Evolutionary conservation across 2,888 invertebrate species (phyloP).

Genomic region (Nomada ruficornis): DNA sequence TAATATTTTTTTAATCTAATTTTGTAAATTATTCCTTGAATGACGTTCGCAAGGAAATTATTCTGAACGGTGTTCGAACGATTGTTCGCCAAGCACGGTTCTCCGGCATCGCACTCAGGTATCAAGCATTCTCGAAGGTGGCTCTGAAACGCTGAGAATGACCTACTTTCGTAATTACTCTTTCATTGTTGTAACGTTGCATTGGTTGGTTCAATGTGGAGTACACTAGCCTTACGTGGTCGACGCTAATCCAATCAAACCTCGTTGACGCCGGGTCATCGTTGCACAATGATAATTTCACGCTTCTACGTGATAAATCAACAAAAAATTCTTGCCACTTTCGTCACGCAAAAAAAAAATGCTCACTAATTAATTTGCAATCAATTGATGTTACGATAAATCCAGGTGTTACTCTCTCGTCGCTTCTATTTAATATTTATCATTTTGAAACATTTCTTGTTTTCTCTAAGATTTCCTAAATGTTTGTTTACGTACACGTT

Average conservation of each 20-base stretch:
- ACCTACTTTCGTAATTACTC: constrained; percentile 67
- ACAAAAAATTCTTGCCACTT: not conserved
- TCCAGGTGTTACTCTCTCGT: too few relatives aligned
- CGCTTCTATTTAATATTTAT: too few relatives aligned
- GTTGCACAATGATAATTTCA: constrained; percentile 42
- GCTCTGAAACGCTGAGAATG: constrained; percentile 51
- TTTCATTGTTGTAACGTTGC: constrained; percentile 61
- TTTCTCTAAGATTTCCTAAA: too few relatives aligned
- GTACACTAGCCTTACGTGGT: constrained; percentile 45
- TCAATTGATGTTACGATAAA: too few relatives aligned
- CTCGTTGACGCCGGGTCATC: constrained; percentile 48
- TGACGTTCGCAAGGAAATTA: not conserved
- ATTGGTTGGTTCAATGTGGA: constrained; percentile 35
- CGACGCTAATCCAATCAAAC: constrained; percentile 62
- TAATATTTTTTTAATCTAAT: not conserved
- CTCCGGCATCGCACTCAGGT: constrained; percentile 43
- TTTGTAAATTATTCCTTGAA: not conserved
- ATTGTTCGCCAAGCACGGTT: not conserved
- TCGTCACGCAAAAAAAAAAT: not conserved
- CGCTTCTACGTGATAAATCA: constrained; percentile 24
- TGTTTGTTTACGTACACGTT: too few relatives aligned
- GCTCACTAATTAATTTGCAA: not conserved
- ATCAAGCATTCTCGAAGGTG: constrained; percentile 50
- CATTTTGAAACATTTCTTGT: too few relatives aligned
- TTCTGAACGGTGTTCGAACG: not conserved